Evolutionary conservation across 1,140 invertebrate genomes (phyloP).

Genomic region (Andricus grossulariae): DNA sequence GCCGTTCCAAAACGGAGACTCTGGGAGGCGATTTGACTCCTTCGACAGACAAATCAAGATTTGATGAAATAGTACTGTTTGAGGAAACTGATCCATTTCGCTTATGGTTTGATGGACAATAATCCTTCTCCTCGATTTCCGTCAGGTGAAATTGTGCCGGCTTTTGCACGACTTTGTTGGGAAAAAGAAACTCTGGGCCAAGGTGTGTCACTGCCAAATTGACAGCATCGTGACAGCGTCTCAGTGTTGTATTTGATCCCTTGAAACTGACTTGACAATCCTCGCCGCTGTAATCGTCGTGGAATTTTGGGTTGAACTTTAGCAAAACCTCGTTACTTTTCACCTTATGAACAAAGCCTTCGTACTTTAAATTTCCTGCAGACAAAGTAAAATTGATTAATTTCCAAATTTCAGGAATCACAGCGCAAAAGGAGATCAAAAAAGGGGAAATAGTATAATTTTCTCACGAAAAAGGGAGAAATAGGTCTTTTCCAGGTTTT

Average conservation of each 20-base stretch:
- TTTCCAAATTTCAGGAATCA: too few species aligned
- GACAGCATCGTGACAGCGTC: constrained; percentile 82
- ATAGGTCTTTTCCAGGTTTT: too few species aligned
- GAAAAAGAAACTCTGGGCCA: constrained; percentile 82
- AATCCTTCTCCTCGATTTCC: constrained; percentile 47
- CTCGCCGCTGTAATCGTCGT: constrained; percentile 81
- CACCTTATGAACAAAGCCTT: constrained; percentile 89
- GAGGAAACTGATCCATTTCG: constrained; percentile 49
- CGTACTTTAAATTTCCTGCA: constrained; percentile 73
- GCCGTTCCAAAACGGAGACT: constrained; percentile 52
- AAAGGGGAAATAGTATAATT: too few species aligned
- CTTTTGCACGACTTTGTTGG: constrained; percentile 70
- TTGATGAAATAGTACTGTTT: constrained; percentile 38
- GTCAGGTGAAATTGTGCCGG: constrained; percentile 62
- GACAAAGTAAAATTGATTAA: not conserved
- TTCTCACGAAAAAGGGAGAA: too few species aligned
- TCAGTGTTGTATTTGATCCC: constrained; percentile 77
- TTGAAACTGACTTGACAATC: constrained; percentile 81
- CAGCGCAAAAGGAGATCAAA: too few species aligned
- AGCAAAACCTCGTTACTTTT: constrained; percentile 80
- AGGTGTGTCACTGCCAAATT: constrained; percentile 77
- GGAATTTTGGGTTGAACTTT: constrained; percentile 85
- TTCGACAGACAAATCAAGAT: constrained; percentile 33
- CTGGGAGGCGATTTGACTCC: constrained; percentile 37
- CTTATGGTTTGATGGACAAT: constrained; percentile 22